phyloP scores from a whole-genome alignment of 2,888 invertebrate species.

The Ptilodon capucinus region DNA sequence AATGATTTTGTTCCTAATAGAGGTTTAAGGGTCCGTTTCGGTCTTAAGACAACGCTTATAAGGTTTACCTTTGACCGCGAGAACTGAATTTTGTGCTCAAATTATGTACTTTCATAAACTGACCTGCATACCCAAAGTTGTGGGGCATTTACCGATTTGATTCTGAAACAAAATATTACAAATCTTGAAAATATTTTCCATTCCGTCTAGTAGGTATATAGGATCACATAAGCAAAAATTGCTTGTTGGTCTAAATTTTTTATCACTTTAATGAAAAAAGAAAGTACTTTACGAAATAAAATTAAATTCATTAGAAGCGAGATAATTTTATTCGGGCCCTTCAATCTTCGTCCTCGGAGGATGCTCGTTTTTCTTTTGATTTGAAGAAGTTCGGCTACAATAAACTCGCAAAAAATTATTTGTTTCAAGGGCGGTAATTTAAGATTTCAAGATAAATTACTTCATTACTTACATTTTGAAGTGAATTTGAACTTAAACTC shows the following conservation, averaged over 20 bases:
- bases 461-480: neutral
- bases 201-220: too few species aligned
- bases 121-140: neutral
- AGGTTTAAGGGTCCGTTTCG: neutral
- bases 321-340: constrained; percentile 10
- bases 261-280: neutral
- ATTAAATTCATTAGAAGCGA: constrained; percentile 4
- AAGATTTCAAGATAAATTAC: neutral
- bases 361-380: constrained; percentile 3
- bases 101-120: neutral
- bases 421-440: neutral
- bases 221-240: too few species aligned
- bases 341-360: constrained; percentile 1
- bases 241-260: too few species aligned
- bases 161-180: too few species aligned
- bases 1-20: neutral
- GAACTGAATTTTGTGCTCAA: neutral
- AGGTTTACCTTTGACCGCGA: neutral
- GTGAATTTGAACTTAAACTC: too few species aligned
- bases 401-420: neutral
- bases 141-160: neutral
- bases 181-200: too few species aligned
- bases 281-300: neutral
- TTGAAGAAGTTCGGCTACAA: constrained; percentile 1
- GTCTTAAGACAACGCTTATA: neutral